Conservation (phyloP, 1,140 invertebrate species). For the Helicoverpa zea region DNA sequence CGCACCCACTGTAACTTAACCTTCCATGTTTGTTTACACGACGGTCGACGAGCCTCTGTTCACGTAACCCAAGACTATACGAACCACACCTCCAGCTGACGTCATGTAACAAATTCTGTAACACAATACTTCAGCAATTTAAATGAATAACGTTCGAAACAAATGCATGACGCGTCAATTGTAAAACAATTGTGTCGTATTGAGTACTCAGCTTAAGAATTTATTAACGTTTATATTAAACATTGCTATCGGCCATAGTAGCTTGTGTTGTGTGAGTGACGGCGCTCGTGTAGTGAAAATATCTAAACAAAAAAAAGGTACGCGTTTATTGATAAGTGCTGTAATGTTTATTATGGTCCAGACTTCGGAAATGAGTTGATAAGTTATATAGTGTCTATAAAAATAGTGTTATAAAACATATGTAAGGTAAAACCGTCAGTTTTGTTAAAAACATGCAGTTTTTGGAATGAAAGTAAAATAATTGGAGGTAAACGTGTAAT, state of each 20-base stretch:
- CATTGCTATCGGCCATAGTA: slow-evolving; percentile 39
- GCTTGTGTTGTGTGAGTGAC: not conserved
- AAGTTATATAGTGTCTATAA: not conserved
- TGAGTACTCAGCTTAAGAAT: slow-evolving; percentile 45
- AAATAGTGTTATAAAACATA: not conserved
- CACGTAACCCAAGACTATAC: too few relatives aligned
- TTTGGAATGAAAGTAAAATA: too few relatives aligned
- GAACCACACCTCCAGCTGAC: too few relatives aligned
- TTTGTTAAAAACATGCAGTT: too few relatives aligned
- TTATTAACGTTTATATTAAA: slow-evolving; percentile 46
- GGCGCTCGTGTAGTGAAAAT: slow-evolving; percentile 21
- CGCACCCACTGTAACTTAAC: too few relatives aligned
- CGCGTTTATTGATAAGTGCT: not conserved
- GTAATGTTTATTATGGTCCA: not conserved
- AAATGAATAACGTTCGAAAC: not conserved
- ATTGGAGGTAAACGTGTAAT: not conserved
- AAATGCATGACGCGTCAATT: slow-evolving; percentile 25
- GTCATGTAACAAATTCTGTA: too few relatives aligned
- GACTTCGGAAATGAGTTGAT: not conserved
- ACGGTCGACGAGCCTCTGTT: too few relatives aligned
- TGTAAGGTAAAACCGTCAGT: not conserved
- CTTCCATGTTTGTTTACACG: too few relatives aligned
- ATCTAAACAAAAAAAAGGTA: slow-evolving; percentile 25
- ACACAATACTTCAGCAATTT: too few relatives aligned
- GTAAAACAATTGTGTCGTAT: slow-evolving; percentile 24